Base-by-base conservation (phyloP, 2,888 invertebrate genomes). In the Drosophila flavopinicola region DNA sequence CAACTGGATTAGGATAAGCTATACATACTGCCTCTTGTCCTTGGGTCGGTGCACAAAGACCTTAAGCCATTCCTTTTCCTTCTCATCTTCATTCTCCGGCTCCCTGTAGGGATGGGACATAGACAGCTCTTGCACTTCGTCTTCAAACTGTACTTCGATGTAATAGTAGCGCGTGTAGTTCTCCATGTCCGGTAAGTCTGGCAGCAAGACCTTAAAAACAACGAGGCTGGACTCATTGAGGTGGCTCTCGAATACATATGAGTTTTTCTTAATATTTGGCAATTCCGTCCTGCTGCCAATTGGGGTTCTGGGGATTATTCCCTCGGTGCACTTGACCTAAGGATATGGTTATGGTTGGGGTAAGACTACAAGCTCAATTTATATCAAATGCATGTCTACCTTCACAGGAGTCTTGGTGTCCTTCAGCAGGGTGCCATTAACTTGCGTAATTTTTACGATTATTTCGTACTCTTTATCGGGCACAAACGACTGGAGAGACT, bases 391-490 rank as follows among this genome's bases (percentile, higher is more conserved):
- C n/a, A n/a, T n/a, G n/a, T n/a, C 10, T 35, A 78, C 75, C 44
- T 91, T 92, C 0, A 96, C 92, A 3, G 93, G 92, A 45, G 93
- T 93, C 42, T 92, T 92, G 7, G 92, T 92, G 63, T 94, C 93
- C 65, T 92, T 91, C 1, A 95, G 92, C 0, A 94, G 94, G 0
- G 93, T 92, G 25, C 94, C 94, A 90, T 96, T 95, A 75, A 95
- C 94, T 70, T 94, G 93, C 0, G 93, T 92, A 0, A 96, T 91
- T 92, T 95, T 95, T n/a, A 95, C 90, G 93, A 95, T 95, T 17
- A 97, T 95, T 25, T 94, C 95, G 78, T 96, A 97, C 69, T 95
- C 95, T 45, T 99, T 93, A 32, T 96, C 97, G 0, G 98, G 97
- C 89, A 98, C 97, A 91, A 97, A 99, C 71, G 95, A 95, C 76